Evolutionary conservation across 2,797 vertebrate genomes (phyloP).

Genomic region (Mormyrops boulengeri): DNA sequence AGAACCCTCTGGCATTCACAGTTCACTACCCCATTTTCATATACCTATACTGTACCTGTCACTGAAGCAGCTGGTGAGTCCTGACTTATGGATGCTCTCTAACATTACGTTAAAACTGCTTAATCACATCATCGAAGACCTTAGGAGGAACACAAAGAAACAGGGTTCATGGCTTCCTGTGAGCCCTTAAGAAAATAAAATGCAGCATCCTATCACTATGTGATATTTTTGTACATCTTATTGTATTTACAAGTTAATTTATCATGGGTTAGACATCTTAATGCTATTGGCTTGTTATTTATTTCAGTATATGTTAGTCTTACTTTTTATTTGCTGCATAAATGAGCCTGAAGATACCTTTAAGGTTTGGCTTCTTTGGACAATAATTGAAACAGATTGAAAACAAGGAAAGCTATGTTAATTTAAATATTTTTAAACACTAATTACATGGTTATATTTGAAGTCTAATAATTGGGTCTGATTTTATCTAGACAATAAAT

Average conservation of each 20-base stretch:
- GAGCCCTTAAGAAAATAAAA: constrained; percentile 70
- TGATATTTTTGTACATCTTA: constrained; percentile 90
- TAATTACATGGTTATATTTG: constrained; percentile 46
- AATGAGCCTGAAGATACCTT: constrained; percentile 64
- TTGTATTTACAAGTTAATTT: constrained; percentile 86
- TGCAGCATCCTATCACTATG: constrained; percentile 88
- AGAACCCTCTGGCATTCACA: constrained; percentile 52
- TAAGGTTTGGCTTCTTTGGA: constrained; percentile 58
- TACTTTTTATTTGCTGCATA: constrained; percentile 64
- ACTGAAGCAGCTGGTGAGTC: constrained; percentile 65
- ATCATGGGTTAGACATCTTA: constrained; percentile 77
- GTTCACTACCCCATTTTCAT: constrained; percentile 52
- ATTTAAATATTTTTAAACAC: constrained; percentile 59
- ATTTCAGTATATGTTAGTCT: constrained; percentile 77
- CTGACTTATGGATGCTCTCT: constrained; percentile 65
- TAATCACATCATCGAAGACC: constrained; percentile 51
- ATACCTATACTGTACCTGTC: constrained; percentile 65
- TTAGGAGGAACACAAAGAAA: constrained; percentile 49
- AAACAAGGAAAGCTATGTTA: constrained; percentile 29
- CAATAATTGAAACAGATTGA: constrained; percentile 21
- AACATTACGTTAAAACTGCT: constrained; percentile 60
- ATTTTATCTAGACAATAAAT: constrained; percentile 43
- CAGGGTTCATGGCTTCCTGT: constrained; percentile 43
- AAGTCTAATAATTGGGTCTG: constrained; percentile 48
- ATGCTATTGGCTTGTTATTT: constrained; percentile 77